Percentiles rank a stretch among this genome's conserved stretches.
Conservation (phyloP, 2,797 vertebrate species). For the Sebastes miniatus region DNA sequence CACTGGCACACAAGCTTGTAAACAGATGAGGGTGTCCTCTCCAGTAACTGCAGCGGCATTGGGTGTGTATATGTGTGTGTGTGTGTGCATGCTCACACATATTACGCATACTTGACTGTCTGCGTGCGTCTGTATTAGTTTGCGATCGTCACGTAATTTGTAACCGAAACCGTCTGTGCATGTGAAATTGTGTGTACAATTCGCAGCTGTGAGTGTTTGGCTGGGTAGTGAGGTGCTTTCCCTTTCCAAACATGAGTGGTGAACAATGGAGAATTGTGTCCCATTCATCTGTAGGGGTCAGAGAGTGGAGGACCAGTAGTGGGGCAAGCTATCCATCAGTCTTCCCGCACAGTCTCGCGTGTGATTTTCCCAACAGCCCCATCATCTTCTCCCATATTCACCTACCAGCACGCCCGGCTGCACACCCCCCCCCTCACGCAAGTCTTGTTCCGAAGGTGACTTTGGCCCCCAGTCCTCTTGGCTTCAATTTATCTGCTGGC, state of each 20-base stretch:
- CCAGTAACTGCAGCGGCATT: slow-evolving; percentile 4
- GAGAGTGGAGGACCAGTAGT: slow-evolving; percentile 26
- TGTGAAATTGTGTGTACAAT: slow-evolving; percentile 25
- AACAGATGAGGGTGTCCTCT: slow-evolving; percentile 50
- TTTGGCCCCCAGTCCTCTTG: slow-evolving; percentile 39
- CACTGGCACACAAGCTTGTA: slow-evolving; percentile 23
- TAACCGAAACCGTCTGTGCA: slow-evolving; percentile 35
- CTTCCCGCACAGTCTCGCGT: background rate
- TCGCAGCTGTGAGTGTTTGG: slow-evolving; percentile 36
- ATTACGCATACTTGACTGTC: slow-evolving; percentile 24
- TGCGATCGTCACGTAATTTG: slow-evolving; percentile 47
- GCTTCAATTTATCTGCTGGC: slow-evolving; percentile 54
- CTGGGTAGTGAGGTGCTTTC: background rate
- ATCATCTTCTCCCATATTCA: slow-evolving; percentile 23
- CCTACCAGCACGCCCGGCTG: background rate
- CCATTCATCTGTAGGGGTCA: slow-evolving; percentile 50
- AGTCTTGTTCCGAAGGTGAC: slow-evolving; percentile 54
- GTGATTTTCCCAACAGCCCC: slow-evolving; percentile 6
- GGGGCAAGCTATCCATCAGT: slow-evolving; percentile 42
- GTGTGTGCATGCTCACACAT: slow-evolving; percentile 10
- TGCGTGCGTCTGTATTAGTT: slow-evolving; percentile 42
- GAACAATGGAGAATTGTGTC: slow-evolving; percentile 47
- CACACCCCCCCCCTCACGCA: background rate
- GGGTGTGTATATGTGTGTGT: background rate
- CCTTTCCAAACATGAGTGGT: slow-evolving; percentile 16